These are phyloP conservation scores for Sceliomorpha sp. DNA, from an alignment of 2,888 invertebrate genomes.

Conservation along the genomic window DNA sequence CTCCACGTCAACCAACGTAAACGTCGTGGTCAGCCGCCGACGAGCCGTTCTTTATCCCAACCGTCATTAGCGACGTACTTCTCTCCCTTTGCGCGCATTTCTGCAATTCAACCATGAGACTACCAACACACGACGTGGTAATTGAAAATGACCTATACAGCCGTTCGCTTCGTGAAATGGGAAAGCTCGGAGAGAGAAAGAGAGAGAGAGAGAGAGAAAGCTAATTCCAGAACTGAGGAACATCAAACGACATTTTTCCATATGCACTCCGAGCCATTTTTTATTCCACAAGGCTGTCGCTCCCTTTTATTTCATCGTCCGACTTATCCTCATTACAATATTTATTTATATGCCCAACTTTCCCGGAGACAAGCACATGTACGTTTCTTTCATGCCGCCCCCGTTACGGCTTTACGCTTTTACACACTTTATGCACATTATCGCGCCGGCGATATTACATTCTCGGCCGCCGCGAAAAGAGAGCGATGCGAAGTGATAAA, in stretches of 20 bases:
- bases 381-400: too few species aligned
- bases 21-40: conserved; percentile 17
- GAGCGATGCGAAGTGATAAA: too few species aligned
- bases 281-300: too few species aligned
- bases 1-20: conserved; percentile 9
- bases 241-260: conserved; percentile 18
- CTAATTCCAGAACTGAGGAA: conserved; percentile 17
- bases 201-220: too few species aligned
- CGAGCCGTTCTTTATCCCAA: conserved; percentile 21
- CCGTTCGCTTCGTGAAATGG: conserved; percentile 8
- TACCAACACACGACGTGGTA: conserved; percentile 9
- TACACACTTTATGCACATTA: too few species aligned
- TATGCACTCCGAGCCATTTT: background rate
- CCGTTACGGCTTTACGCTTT: too few species aligned
- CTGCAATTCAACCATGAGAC: conserved; percentile 19
- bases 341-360: background rate
- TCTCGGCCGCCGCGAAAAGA: too few species aligned
- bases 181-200: conserved; percentile 8
- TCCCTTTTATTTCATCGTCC: too few species aligned
- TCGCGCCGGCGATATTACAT: too few species aligned
- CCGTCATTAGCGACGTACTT: conserved; percentile 3
- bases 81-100: conserved; percentile 20
- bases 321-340: too few species aligned
- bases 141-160: conserved; percentile 38
- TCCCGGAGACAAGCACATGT: too few species aligned